A percentile compares a stretch with the other conserved stretches of the same genome.
Conservation (phyloP, 2,888 invertebrate genomes). For the Platerodrilus igneus region DNA sequence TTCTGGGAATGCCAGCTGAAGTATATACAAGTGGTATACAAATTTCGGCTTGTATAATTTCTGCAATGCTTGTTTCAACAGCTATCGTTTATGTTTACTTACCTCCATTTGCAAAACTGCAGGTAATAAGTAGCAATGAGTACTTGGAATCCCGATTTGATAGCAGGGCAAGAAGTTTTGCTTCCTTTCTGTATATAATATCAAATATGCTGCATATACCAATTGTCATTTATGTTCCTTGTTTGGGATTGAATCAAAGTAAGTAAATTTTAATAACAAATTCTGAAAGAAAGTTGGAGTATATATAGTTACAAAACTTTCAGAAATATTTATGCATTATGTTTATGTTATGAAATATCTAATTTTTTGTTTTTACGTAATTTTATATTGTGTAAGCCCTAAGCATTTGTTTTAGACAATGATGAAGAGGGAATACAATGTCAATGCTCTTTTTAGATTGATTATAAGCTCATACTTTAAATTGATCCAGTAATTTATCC, state of each 20-base stretch:
- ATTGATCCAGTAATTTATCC: no score
- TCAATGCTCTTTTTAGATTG: no score
- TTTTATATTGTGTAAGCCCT: no score
- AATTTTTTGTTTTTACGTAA: no score
- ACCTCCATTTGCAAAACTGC: conserved; percentile 62
- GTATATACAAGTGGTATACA: conserved; percentile 65
- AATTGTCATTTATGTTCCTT: conserved; percentile 62
- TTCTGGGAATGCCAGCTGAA: conserved; percentile 67
- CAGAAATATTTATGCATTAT: background rate
- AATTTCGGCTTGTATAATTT: conserved; percentile 49
- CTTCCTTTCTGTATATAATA: conserved; percentile 55
- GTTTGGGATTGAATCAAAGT: conserved; percentile 62
- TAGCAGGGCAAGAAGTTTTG: conserved; percentile 52
- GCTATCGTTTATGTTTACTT: conserved; percentile 46
- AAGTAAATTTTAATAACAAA: conserved; percentile 26
- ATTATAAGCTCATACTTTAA: no score
- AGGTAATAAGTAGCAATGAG: conserved; percentile 61
- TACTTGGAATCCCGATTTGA: conserved; percentile 60
- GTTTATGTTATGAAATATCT: no score
- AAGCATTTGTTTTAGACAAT: no score
- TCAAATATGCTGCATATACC: conserved; percentile 55
- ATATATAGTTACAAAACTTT: background rate
- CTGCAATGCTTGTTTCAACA: conserved; percentile 40
- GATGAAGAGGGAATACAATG: no score
- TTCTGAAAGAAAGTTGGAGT: background rate